Conservation (phyloP, 2,113 vertebrate genomes). For the Pelecanoides urinatrix region DNA sequence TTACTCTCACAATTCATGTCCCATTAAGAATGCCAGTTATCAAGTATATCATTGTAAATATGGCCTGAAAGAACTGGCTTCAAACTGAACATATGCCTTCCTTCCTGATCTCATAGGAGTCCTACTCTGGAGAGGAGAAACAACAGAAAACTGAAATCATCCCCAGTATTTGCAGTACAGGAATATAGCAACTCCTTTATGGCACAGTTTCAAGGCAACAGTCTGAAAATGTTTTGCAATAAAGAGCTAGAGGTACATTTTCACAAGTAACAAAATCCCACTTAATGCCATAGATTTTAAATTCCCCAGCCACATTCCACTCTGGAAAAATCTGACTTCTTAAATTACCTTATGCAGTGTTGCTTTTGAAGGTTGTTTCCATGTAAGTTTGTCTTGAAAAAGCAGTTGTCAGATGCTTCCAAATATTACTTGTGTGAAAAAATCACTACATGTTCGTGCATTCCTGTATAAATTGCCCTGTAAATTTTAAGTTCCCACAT, state of each 20-base stretch:
- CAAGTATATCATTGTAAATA: neutral
- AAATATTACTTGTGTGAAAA: neutral
- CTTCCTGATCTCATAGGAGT: neutral
- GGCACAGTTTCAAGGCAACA: neutral
- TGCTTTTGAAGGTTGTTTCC: neutral
- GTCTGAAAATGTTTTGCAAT: neutral
- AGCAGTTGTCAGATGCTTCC: neutral
- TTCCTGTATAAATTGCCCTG: neutral
- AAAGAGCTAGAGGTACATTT: neutral
- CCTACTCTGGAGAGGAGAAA: neutral
- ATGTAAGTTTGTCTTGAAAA: neutral
- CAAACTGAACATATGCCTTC: neutral
- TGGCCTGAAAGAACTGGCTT: neutral
- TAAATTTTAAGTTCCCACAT: neutral
- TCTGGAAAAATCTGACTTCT: neutral
- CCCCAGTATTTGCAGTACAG: neutral
- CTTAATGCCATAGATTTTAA: neutral
- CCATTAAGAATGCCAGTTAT: neutral
- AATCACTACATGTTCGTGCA: fast-evolving
- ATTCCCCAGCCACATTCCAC: neutral
- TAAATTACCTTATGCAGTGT: neutral
- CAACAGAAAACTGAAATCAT: neutral
- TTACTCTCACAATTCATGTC: neutral
- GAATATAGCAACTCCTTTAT: neutral
- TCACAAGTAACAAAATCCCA: neutral